phyloP scores from a whole-genome alignment of 2,797 vertebrate genomes.

The Catostomus latipinnis region DNA sequence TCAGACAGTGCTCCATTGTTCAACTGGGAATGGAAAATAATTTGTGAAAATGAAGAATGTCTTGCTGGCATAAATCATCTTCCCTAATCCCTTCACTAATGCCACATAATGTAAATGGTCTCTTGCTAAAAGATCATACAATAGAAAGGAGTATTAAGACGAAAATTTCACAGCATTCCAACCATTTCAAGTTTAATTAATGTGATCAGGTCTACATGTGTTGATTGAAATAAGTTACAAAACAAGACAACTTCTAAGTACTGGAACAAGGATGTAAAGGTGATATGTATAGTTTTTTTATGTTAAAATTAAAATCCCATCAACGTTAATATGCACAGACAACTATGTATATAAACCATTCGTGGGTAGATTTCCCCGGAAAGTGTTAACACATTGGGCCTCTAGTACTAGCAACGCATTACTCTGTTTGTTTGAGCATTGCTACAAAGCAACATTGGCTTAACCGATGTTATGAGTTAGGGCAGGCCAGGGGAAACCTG shows the following conservation, averaged over 20 bases:
- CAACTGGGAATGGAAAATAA: constrained; percentile 80
- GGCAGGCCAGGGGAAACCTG: too few species aligned
- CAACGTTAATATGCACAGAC: too few species aligned
- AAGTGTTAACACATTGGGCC: too few species aligned
- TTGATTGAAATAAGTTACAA: constrained; percentile 25
- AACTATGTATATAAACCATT: too few species aligned
- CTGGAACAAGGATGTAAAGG: background rate
- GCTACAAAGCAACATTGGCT: too few species aligned
- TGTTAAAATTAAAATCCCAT: too few species aligned
- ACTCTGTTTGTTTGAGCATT: too few species aligned
- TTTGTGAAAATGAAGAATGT: constrained; percentile 84
- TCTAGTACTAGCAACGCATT: too few species aligned
- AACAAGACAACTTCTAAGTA: background rate
- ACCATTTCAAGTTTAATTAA: constrained; percentile 37
- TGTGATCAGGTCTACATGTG: constrained; percentile 20
- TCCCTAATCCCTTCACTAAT: constrained; percentile 81
- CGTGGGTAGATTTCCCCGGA: too few species aligned
- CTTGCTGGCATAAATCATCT: constrained; percentile 81
- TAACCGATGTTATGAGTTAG: too few species aligned
- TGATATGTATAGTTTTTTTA: too few species aligned
- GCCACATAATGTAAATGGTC: constrained; percentile 80
- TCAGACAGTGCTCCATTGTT: constrained; percentile 77
- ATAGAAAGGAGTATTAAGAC: constrained; percentile 69
- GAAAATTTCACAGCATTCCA: constrained; percentile 45
- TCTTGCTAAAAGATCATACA: constrained; percentile 79